These are phyloP conservation scores for Cartodere bifasciata DNA, from an alignment of 2,888 invertebrate genomes.

Conservation along the genomic window DNA sequence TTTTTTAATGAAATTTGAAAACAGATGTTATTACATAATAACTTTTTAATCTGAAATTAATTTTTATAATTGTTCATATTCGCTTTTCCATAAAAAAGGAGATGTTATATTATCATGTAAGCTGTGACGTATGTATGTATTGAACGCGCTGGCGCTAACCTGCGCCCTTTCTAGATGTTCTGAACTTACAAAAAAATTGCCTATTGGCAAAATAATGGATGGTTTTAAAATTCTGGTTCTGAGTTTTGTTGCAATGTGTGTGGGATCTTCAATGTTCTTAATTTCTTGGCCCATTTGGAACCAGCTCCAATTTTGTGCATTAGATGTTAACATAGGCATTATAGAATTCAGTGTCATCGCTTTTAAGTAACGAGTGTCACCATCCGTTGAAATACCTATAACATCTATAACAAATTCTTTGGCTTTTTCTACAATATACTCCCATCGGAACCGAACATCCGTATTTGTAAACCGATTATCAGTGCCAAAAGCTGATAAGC, in stretches of 20 bases:
- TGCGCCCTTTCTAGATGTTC: slow-evolving; percentile 5
- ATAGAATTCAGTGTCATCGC: slow-evolving; percentile 10
- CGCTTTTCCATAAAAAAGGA: too few species aligned
- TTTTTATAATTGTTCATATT: too few species aligned
- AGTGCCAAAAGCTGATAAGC: slow-evolving; percentile 18
- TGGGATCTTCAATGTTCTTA: slow-evolving; percentile 10
- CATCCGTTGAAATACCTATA: slow-evolving; percentile 13
- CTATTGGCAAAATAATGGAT: slow-evolving; percentile 3
- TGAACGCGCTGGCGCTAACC: too few species aligned
- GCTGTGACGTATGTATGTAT: too few species aligned
- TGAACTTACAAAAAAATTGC: slow-evolving; percentile 3
- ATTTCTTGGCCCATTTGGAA: slow-evolving; percentile 4
- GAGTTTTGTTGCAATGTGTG: slow-evolving; percentile 10
- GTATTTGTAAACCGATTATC: slow-evolving; percentile 19
- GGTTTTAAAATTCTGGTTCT: slow-evolving; percentile 5
- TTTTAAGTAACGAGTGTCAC: slow-evolving; percentile 12
- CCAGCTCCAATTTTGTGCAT: slow-evolving; percentile 9
- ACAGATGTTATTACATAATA: too few species aligned
- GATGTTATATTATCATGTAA: too few species aligned
- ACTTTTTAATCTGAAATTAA: too few species aligned
- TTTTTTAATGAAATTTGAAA: too few species aligned
- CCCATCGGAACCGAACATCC: slow-evolving; percentile 17
- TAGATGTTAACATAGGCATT: slow-evolving; percentile 4
- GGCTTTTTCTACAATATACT: too few species aligned
- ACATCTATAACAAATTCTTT: not conserved